These are phyloP conservation scores for Pygoscelis adeliae DNA, from an alignment of 2,113 vertebrate genomes.

Conservation along the genomic window DNA sequence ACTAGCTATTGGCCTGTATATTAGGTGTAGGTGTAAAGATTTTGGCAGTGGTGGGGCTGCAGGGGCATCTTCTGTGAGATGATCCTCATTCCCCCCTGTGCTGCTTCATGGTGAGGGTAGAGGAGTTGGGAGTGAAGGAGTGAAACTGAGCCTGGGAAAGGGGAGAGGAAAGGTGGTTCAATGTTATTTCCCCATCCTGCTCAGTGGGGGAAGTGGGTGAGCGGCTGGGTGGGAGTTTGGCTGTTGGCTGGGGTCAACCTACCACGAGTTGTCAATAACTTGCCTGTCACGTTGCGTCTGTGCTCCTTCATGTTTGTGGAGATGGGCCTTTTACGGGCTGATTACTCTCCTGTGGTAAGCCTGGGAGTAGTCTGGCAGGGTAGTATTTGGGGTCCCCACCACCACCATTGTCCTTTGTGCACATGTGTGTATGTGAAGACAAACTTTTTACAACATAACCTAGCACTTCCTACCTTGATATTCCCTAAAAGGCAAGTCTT, in stretches of 20 bases:
- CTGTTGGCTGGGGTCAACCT: background rate
- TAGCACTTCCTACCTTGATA: background rate
- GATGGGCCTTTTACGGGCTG: background rate
- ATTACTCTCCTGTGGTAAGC: background rate
- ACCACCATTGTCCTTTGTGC: background rate
- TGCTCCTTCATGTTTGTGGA: background rate
- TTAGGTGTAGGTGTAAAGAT: background rate
- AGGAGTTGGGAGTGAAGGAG: background rate
- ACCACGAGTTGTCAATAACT: background rate
- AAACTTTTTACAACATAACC: background rate
- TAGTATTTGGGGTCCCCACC: background rate
- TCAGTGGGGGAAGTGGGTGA: background rate
- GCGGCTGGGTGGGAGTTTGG: background rate
- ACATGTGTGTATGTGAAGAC: background rate
- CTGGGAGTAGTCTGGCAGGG: background rate
- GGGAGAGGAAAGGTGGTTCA: background rate
- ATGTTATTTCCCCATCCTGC: background rate
- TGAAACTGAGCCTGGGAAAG: background rate
- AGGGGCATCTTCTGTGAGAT: background rate
- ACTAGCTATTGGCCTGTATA: background rate
- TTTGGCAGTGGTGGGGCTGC: background rate
- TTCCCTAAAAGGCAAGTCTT: background rate
- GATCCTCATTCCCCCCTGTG: background rate
- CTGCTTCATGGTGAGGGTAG: background rate
- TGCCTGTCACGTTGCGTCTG: background rate